Conservation (phyloP, 2,888 invertebrate genomes). For the Amphipyra berbera region DNA sequence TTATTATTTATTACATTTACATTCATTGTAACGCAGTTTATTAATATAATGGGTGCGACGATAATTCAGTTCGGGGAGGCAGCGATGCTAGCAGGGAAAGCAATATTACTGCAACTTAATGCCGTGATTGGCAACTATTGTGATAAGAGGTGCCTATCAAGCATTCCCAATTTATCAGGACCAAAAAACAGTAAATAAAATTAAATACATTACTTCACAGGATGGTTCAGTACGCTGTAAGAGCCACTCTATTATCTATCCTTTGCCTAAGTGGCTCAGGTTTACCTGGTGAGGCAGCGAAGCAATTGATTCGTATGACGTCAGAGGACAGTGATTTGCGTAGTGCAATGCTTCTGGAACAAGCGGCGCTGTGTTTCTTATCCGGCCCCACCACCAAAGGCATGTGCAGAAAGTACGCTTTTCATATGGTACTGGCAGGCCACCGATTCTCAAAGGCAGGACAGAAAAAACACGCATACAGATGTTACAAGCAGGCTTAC, state of each 20-base stretch:
- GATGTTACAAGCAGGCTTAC: conserved; percentile 97
- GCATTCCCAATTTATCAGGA: no score
- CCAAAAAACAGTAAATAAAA: background rate
- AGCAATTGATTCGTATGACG: conserved; percentile 98
- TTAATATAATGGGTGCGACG: no score
- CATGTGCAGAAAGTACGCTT: conserved; percentile 97
- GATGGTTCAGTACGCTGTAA: conserved; percentile 97
- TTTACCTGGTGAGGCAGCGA: conserved; percentile 97
- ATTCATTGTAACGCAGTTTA: no score
- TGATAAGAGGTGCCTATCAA: no score
- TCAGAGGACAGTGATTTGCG: conserved; percentile 99
- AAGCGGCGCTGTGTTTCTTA: conserved; percentile 97
- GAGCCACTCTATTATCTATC: conserved; percentile 96
- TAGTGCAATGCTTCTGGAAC: conserved; percentile 97
- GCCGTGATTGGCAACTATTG: no score
- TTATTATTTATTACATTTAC: no score
- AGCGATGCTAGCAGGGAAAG: no score
- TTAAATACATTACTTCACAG: conserved; percentile 80
- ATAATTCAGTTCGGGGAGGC: no score
- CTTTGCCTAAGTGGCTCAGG: conserved; percentile 95
- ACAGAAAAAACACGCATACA: conserved; percentile 96
- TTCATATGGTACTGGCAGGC: conserved; percentile 98
- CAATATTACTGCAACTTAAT: no score
- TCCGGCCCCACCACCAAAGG: conserved; percentile 89
- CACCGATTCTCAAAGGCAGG: conserved; percentile 98